Conservation (phyloP, 2,113 vertebrate species). For the Ptychochromis oligacanthus region DNA sequence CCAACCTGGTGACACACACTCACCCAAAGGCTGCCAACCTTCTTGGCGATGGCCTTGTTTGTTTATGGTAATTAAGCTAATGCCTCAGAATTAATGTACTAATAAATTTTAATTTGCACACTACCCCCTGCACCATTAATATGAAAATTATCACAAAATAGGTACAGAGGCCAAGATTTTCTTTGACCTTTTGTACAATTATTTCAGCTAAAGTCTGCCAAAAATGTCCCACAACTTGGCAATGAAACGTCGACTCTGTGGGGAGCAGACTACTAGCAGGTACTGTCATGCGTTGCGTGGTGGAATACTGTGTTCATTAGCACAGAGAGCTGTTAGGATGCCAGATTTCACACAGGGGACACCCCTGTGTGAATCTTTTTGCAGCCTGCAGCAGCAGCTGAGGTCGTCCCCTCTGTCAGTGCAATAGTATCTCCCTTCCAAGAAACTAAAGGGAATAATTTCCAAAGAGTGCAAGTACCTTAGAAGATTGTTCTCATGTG, state of each 20-base stretch:
- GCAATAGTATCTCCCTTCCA: not conserved
- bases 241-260: conserved; percentile 4
- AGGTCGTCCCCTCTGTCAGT: conserved; percentile 34
- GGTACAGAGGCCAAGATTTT: not conserved
- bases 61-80: conserved; percentile 29
- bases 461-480: not conserved
- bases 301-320: conserved; percentile 10
- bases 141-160: not conserved
- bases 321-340: conserved; percentile 6
- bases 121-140: not conserved
- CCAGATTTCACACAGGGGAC: conserved; percentile 6
- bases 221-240: not conserved
- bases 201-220: not conserved
- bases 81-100: conserved; percentile 3
- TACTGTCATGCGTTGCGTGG: not conserved
- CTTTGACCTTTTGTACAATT: conserved; percentile 6
- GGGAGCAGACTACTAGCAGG: not conserved
- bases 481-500: not conserved
- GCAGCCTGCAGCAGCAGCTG: conserved; percentile 20
- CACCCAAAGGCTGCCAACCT: conserved; percentile 7
- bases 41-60: conserved; percentile 1
- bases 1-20: not conserved
- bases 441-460: conserved; percentile 8
- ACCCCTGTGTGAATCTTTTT: conserved; percentile 1
- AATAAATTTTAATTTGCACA: not conserved